Evolutionary conservation across 2,888 invertebrate species (phyloP), one percentile per base, ranked within the genome.

Genomic region (Noctua janthina): DNA sequence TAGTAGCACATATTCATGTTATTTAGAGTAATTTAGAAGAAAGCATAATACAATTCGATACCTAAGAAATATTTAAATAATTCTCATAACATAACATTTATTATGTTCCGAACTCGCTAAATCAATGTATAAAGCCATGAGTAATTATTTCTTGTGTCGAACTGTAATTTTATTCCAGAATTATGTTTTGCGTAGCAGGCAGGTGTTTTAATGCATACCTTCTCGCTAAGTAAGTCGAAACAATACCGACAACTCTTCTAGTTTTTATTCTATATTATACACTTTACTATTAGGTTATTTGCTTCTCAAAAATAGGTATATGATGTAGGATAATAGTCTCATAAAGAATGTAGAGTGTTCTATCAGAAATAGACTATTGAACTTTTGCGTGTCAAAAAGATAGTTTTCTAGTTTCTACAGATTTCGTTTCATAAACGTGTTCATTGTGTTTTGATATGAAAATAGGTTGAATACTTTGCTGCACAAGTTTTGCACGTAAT

Each of bases 401-500:
- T 76, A 56, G 35, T 74, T 68, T 56, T 71, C 67, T 39, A 67
- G 56, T 68, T 56, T 71, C 67, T 39, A 67, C 62, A 67, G 46
- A 76, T 68, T 54, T 72, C 29, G 20, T 80, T 66, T 49, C 39
- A 69, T 23, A 59, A 62, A 77, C 66, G 59, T 78, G 56, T 80
- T 71, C 35, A 80, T 75, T 77, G 72, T 80, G 69, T 76, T 78
- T 74, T 76, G 64, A 80, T 80, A 79, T 70, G 64, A 75, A 79
- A 74, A 76, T 72, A 82, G 59, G 67, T 82, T 79, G 66, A 82
- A 39, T 39, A 39, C 82, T 84, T 84, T 81, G 78, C 83, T 87
- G 86, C 88, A 88, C 89, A 86, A 78, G 80, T 88, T 80, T 81
- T 88, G 91, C 90, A 90, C 90, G 62, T 86, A 86, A 84, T 81